Conservation (phyloP, 2,888 invertebrate species). For the Anorthoa munda region DNA sequence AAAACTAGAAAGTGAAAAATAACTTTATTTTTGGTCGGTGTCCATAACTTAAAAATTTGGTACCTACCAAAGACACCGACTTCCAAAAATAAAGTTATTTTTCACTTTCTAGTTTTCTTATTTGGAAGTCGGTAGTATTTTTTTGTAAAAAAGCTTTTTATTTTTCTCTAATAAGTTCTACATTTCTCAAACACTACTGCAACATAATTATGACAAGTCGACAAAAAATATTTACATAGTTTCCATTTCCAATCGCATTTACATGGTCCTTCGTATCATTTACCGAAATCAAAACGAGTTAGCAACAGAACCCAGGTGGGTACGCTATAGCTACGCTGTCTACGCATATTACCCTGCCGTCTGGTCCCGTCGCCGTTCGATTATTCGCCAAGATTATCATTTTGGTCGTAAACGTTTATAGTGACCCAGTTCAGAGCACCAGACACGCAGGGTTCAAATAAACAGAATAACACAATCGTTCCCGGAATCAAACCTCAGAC, state of each 20-base stretch:
- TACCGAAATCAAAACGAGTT: constrained; percentile 37
- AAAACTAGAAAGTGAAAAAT: too few relatives aligned
- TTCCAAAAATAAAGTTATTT: too few relatives aligned
- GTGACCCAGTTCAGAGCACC: constrained; percentile 81
- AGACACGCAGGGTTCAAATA: constrained; percentile 77
- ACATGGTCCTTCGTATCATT: constrained; percentile 10
- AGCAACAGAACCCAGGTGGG: constrained; percentile 28
- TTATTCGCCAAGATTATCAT: constrained; percentile 84
- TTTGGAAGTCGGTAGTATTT: too few relatives aligned
- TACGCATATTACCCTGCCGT: constrained; percentile 40
- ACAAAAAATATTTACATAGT: neutral
- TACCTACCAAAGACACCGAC: too few relatives aligned
- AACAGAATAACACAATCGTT: constrained; percentile 64
- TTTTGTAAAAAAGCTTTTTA: too few relatives aligned
- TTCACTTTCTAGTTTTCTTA: too few relatives aligned
- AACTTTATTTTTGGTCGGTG: too few relatives aligned
- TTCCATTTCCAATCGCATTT: neutral
- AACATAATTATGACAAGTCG: too few relatives aligned
- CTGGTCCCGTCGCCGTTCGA: constrained; percentile 76
- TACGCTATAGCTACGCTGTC: constrained; percentile 17
- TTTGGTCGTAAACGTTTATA: constrained; percentile 83
- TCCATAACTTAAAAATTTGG: too few relatives aligned
- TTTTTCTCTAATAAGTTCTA: too few relatives aligned
- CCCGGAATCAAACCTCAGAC: constrained; percentile 49
- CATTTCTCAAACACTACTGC: too few relatives aligned